Conservation (phyloP, 2,113 vertebrate species). For the Stigmatopora argus region DNA sequence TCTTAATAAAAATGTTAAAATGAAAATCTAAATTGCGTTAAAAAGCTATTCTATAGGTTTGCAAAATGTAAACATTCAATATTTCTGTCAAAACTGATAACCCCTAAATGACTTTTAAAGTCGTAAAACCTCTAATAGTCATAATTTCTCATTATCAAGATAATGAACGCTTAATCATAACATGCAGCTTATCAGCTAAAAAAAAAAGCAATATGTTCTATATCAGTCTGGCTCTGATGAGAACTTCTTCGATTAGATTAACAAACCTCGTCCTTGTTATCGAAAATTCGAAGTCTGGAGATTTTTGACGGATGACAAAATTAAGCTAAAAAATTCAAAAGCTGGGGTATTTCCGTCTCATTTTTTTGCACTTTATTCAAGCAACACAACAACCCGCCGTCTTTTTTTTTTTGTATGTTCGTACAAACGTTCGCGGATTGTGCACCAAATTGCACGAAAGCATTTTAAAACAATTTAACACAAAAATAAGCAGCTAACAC, state of each 20-base stretch:
- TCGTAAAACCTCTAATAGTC: neutral
- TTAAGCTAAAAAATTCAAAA: no score
- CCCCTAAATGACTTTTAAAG: no score
- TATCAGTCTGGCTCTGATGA: neutral
- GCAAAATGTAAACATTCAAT: no score
- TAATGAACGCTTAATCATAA: neutral
- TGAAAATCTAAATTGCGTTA: no score
- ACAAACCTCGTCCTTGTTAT: neutral
- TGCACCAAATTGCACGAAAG: neutral
- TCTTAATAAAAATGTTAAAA: no score
- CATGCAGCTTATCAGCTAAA: neutral
- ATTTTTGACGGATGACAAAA: no score
- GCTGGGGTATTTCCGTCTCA: no score
- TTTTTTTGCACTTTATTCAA: neutral
- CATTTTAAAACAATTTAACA: neutral
- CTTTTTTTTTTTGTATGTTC: neutral
- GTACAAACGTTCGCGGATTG: neutral
- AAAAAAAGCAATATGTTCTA: neutral
- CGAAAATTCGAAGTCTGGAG: no score
- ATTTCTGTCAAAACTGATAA: no score
- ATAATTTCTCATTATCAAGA: neutral
- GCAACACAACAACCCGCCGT: conserved; percentile 15
- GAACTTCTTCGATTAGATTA: neutral
- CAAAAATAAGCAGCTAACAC: neutral
- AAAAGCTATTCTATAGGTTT: no score